A percentile compares a stretch with the other conserved stretches of the same genome.
phyloP scores from a whole-genome alignment of 1,140 invertebrate species.

The Drosophila suzukii region DNA sequence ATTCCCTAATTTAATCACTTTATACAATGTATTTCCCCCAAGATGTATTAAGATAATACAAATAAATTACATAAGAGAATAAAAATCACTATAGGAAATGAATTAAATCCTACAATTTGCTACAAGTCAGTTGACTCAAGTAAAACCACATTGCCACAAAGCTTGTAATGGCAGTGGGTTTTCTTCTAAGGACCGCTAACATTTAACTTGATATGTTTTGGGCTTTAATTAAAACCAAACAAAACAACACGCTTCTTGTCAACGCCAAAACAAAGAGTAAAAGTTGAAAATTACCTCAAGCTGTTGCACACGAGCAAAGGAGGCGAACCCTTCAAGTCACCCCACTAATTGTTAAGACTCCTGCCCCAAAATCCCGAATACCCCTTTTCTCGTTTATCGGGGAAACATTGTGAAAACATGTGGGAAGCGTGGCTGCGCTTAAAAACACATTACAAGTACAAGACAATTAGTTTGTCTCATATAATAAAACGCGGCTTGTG shows the following conservation, averaged over 20 bases:
- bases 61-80: no score
- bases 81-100: neutral
- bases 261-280: conserved; percentile 56
- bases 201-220: conserved; percentile 55
- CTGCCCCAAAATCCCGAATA: conserved; percentile 1
- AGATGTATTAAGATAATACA: no score
- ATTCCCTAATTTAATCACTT: no score
- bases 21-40: no score
- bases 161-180: no score
- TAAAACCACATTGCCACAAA: neutral
- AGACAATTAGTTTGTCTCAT: conserved; percentile 83
- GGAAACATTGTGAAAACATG: conserved; percentile 80
- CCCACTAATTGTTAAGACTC: conserved; percentile 29
- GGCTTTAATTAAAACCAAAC: conserved; percentile 81
- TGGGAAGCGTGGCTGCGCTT: conserved; percentile 71
- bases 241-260: conserved; percentile 70
- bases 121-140: neutral
- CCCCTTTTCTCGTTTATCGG: conserved; percentile 56
- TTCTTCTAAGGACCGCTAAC: neutral
- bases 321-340: conserved; percentile 18
- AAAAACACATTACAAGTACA: conserved; percentile 79
- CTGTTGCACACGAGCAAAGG: conserved; percentile 64
- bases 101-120: neutral
- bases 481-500: conserved; percentile 41
- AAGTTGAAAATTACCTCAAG: conserved; percentile 83